Conservation (phyloP, 2,797 vertebrate genomes). For the Poecilia gillii region DNA sequence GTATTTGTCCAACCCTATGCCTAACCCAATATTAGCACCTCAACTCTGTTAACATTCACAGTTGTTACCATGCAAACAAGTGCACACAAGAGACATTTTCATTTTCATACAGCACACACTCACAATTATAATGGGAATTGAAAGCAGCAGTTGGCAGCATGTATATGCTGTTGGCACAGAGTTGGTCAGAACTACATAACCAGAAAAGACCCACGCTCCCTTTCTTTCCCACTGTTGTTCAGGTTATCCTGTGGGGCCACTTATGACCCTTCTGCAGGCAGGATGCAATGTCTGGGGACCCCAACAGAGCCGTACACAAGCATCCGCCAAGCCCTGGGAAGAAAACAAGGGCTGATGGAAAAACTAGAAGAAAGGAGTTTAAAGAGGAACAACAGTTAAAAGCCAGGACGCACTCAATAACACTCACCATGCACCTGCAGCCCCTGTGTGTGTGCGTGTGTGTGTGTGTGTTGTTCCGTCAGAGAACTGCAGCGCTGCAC, state of each 20-base stretch:
- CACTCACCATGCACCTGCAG: constrained; percentile 82
- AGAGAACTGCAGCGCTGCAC: constrained; percentile 66
- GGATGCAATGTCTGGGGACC: constrained; percentile 85
- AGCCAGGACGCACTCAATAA: constrained; percentile 82
- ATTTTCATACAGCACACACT: constrained; percentile 38
- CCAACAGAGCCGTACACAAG: constrained; percentile 74
- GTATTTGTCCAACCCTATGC: too few relatives aligned
- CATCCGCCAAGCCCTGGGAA: constrained; percentile 84
- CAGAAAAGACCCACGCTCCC: constrained; percentile 71
- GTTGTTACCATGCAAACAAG: constrained; percentile 9
- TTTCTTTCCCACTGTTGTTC: constrained; percentile 85
- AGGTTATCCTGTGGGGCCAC: constrained; percentile 86
- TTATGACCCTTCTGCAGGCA: constrained; percentile 80
- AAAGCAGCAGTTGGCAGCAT: constrained; percentile 52
- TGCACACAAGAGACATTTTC: constrained; percentile 7
- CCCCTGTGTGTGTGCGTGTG: constrained; percentile 45
- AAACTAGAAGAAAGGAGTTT: constrained; percentile 67
- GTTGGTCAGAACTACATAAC: constrained; percentile 45
- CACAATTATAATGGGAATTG: constrained; percentile 54
- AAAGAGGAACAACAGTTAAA: constrained; percentile 76
- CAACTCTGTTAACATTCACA: background rate
- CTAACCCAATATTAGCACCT: background rate
- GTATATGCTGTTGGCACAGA: constrained; percentile 59
- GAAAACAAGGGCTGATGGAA: constrained; percentile 81
- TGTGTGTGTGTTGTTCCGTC: constrained; percentile 52